Conservation (phyloP, 2,888 invertebrate species). For the Cenopis cana region DNA sequence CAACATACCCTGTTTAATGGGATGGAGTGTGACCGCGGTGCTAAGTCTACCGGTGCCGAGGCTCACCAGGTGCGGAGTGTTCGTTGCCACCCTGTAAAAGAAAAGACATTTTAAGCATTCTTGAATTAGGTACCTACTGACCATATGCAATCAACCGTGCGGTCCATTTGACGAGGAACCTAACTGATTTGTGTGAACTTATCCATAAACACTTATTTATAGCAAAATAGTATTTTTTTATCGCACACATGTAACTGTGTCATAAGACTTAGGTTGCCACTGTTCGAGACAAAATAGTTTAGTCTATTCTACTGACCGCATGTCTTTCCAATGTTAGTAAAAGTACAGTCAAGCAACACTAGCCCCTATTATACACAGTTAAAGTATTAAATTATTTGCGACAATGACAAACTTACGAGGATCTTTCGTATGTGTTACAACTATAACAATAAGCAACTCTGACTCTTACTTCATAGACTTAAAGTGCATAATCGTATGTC, state of each 20-base stretch:
- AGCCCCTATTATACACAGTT: neutral
- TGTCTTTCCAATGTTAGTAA: neutral
- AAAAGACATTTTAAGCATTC: too few relatives aligned
- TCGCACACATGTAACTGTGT: neutral
- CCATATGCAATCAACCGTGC: too few relatives aligned
- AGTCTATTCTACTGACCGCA: neutral
- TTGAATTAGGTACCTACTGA: too few relatives aligned
- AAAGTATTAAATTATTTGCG: neutral
- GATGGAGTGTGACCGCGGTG: constrained; percentile 96
- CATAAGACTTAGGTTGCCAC: neutral
- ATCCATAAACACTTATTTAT: too few relatives aligned
- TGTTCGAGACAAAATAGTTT: neutral
- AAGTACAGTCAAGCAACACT: neutral
- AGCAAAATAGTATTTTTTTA: too few relatives aligned
- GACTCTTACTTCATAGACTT: neutral
- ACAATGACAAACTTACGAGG: neutral
- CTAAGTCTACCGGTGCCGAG: constrained; percentile 95
- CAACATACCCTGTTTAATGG: constrained; percentile 92
- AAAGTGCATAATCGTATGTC: neutral
- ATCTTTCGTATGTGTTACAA: neutral
- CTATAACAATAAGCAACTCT: neutral
- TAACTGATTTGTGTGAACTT: too few relatives aligned
- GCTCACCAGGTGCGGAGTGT: constrained; percentile 95
- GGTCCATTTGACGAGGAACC: too few relatives aligned
- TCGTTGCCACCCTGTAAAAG: constrained; percentile 87